Evolutionary conservation across 2,888 invertebrate genomes (phyloP).

Genomic region (Caenorhabditis parvicauda): DNA sequence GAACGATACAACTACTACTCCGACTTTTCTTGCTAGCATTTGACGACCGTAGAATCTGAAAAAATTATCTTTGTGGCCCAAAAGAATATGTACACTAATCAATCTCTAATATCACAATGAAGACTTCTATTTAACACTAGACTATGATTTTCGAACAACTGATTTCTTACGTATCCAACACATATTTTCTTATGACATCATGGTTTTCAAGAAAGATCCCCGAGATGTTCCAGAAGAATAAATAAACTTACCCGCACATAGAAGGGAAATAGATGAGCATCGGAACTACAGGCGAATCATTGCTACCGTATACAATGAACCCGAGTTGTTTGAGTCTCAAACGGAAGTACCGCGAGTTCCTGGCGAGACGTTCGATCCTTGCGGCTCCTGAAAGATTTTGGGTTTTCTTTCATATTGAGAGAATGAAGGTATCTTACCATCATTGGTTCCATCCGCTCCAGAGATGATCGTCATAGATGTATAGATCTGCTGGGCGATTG

Average conservation of each 20-base stretch:
- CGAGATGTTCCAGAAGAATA: no score
- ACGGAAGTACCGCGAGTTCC: constrained; percentile 67
- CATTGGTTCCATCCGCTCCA: constrained; percentile 77
- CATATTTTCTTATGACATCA: neutral
- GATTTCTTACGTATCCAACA: neutral
- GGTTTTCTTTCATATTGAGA: constrained; percentile 1
- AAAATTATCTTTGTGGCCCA: constrained; percentile 14
- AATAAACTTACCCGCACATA: constrained; percentile 76
- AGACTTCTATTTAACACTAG: neutral
- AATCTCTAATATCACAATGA: neutral
- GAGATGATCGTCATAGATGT: constrained; percentile 83
- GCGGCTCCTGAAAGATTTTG: constrained; percentile 55
- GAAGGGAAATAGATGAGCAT: constrained; percentile 90
- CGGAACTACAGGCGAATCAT: constrained; percentile 93
- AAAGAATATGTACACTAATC: neutral
- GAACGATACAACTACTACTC: constrained; percentile 93
- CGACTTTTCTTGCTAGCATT: constrained; percentile 75
- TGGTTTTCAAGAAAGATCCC: neutral
- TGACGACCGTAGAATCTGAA: constrained; percentile 81
- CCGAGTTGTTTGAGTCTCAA: constrained; percentile 78
- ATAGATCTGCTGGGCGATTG: constrained; percentile 81
- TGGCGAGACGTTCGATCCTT: constrained; percentile 64
- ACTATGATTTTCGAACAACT: neutral
- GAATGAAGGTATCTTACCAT: no score
- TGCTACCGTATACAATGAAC: constrained; percentile 86